Conservation (phyloP, 2,888 invertebrate species). For the Aspidapion aeneum region DNA sequence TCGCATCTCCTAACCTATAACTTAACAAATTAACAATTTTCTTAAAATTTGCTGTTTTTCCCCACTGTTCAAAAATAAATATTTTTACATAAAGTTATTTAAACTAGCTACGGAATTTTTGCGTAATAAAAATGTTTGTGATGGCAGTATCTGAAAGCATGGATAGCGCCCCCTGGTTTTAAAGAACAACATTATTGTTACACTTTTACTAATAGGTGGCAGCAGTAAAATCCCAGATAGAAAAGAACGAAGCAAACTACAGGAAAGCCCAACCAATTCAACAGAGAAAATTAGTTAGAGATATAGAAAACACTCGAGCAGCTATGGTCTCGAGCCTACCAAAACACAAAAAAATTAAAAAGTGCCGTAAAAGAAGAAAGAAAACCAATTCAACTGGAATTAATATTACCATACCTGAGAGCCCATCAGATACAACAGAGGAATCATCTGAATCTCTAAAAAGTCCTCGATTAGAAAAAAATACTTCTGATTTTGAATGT, state of each 20-base stretch:
- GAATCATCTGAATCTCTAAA: conserved; percentile 9
- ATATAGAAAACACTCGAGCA: conserved; percentile 50
- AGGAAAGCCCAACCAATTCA: conserved; percentile 35
- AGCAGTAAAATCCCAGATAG: conserved; percentile 18
- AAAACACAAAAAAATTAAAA: conserved; percentile 2
- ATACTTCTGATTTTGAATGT: conserved; percentile 4
- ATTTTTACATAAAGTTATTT: no score
- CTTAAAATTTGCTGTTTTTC: no score
- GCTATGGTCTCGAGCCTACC: conserved; percentile 33
- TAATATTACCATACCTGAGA: conserved; percentile 29
- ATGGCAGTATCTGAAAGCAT: no score
- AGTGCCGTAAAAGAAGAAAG: neutral
- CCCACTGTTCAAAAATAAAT: no score
- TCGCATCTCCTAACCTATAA: no score
- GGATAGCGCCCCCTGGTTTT: no score
- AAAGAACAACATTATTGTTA: no score
- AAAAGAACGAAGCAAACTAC: conserved; percentile 32
- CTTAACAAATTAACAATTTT: no score
- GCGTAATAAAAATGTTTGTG: no score
- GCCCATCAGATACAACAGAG: conserved; percentile 20
- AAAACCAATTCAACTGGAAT: conserved; percentile 23
- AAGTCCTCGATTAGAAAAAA: conserved; percentile 10
- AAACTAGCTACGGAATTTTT: no score
- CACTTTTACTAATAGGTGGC: no score
- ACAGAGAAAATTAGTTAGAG: conserved; percentile 42